phyloP scores from a whole-genome alignment of 2,797 vertebrate species.

The Spinibarbus caldwelli region DNA sequence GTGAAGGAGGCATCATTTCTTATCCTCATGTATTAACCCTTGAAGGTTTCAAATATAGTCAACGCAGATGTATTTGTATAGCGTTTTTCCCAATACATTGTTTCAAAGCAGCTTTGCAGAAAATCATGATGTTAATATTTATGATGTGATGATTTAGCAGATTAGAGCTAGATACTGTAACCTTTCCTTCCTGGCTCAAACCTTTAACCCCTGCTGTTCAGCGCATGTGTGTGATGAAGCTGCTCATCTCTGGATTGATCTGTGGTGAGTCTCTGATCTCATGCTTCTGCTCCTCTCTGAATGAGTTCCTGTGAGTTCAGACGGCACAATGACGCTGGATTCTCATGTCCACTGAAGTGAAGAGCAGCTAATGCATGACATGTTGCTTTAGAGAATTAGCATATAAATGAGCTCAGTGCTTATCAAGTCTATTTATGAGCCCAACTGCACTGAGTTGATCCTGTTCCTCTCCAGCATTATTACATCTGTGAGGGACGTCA shows the following conservation, averaged over 20 bases:
- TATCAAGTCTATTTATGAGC: slow-evolving; percentile 50
- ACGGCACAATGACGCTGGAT: not conserved
- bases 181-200: not conserved
- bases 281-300: not conserved
- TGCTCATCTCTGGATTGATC: not conserved
- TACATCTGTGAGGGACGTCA: not conserved
- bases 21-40: not conserved
- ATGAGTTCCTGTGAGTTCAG: too few species aligned
- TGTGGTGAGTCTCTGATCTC: not conserved
- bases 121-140: not conserved
- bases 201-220: not conserved
- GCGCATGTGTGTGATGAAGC: not conserved
- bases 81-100: too few species aligned
- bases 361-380: slow-evolving; percentile 29
- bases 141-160: not conserved
- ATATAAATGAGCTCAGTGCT: slow-evolving; percentile 55
- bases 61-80: not conserved
- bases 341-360: slow-evolving; percentile 22
- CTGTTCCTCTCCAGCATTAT: slow-evolving; percentile 11
- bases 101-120: not conserved
- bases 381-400: slow-evolving; percentile 50
- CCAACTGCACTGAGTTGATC: not conserved
- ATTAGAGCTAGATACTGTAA: not conserved
- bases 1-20: not conserved
- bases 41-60: not conserved